Evolutionary conservation across 2,888 invertebrate genomes (phyloP).

Genomic region (Drosophila aldrichi): DNA sequence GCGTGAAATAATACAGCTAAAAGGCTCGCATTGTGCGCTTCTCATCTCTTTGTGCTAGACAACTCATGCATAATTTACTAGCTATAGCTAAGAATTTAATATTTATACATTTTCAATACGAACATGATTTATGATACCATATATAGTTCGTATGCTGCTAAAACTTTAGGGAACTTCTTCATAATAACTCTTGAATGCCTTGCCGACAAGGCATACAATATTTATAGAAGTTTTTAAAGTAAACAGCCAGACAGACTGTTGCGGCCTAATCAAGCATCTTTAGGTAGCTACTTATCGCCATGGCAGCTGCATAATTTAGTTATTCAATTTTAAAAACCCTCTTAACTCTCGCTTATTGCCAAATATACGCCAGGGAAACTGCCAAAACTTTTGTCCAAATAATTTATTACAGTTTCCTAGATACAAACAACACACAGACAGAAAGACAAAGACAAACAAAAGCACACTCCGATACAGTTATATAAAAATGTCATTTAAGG

Average conservation of each 20-base stretch:
- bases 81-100: not conserved
- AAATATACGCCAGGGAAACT: conserved; percentile 24
- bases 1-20: conserved; percentile 3
- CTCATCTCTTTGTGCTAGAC: not conserved
- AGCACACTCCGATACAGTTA: not conserved
- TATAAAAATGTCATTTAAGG: conserved; percentile 71
- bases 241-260: not conserved
- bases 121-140: not conserved
- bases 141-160: not conserved
- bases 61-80: conserved; percentile 1
- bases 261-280: conserved; percentile 11
- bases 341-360: conserved; percentile 21
- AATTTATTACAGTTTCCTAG: conserved; percentile 57
- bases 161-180: not conserved
- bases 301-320: conserved; percentile 34
- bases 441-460: not conserved
- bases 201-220: not conserved
- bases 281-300: conserved; percentile 14
- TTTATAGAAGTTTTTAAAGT: conserved; percentile 6
- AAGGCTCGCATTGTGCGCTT: not conserved
- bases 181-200: not conserved
- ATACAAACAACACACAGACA: conserved; percentile 25
- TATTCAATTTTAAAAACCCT: conserved; percentile 27
- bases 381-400: conserved; percentile 57
- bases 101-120: not conserved